Base-by-base conservation (phyloP, 2,888 invertebrate species). In the Osmoderma eremita region DNA sequence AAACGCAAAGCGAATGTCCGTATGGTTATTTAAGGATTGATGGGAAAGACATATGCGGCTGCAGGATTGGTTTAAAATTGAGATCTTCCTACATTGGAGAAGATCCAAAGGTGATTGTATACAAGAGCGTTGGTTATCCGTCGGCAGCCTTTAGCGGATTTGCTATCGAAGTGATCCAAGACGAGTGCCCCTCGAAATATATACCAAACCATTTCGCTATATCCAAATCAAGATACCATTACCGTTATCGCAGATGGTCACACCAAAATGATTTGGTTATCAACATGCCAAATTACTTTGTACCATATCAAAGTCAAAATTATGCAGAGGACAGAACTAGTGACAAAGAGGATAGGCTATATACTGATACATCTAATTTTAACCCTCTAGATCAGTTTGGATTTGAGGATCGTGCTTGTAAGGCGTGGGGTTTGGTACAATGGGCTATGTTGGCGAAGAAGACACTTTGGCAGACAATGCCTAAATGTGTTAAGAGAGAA, bases 21-120 rank as follows among this genome's bases (percentile, higher is more conserved):
- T 80, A 83, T 12, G 86, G 86, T 5, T 85, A 82, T 72, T 70
- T 88, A 1, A 85, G 87, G 75, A 81, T 88, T 38, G 88, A 87
- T 72, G 86, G 85, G 0, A 84, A 84, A 73, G 80, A 82, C 12
- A 81, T 86, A 54, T 88, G 88, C 73, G 88, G 88, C 0, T 88
- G 88, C 72, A 83, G 83, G 58, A 84, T 83, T 2, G 83, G 83
- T 1, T 70, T 82, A 8, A 82, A 80, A 66, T 48, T 84, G 0
- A 75, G 78, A 3, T 77, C 81, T 0, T 69, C 76, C 1, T 83
- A 83, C 68, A 77, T 76, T 61, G 74, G 73, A 2, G 71, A 78
- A n/a, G 76, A 76, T 2, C 78, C 81, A 0, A 88, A 87, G 75
- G 73, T 80, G 0, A 41, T 80, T 0, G 78, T 81, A 4, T 82